Evolutionary conservation across 2,888 invertebrate genomes (phyloP), one percentile per base, ranked within the genome.

Genomic region (Sycophila texana): DNA sequence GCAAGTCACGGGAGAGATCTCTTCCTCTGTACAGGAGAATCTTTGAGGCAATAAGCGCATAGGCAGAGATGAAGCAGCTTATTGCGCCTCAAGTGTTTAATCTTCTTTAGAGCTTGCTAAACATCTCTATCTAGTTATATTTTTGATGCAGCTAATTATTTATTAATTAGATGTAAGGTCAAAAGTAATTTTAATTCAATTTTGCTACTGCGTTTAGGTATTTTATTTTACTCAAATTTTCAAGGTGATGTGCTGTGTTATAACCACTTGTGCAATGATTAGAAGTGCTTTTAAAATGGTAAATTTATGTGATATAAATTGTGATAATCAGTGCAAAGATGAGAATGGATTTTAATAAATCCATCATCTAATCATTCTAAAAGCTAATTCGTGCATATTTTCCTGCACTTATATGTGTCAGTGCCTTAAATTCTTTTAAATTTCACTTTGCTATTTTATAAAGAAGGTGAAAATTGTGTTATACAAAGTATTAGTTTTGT

Each of bases 1-100:
- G 66, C 66, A 94, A 94, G 94, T 94, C 94, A 70, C 22, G 51
- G 72, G 58, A 58, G 58, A 79, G 60, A 73, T 65, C 39, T 70
- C 49, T 75, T 68, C 65, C 67, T 73, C 58, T 47, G 70, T 70
- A 7, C 39, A 55, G 22, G 14, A 71, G 74, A 66, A 66, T 66
- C 47, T 65, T 74, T 76, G 65, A 71, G 68, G 74, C 55, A 10
- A 61, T 73, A 61, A 73, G 77, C 61, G 55, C 51, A 67, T 61
- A 49, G 61, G 67, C 39, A n/a, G 30, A 75, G 66, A 79, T 72
- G 66, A 75, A 55, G 67, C 53, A 72, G 58, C 49, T 75, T 18
- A 16, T 75, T 53, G 51, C 71, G 13, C 67, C 47, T 70, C 58
- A 65, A 74, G 79, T 66, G 71, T 58, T 74, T 53, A 39, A 5